Conservation (phyloP, 2,113 vertebrate genomes). For the Azemiops feae region DNA sequence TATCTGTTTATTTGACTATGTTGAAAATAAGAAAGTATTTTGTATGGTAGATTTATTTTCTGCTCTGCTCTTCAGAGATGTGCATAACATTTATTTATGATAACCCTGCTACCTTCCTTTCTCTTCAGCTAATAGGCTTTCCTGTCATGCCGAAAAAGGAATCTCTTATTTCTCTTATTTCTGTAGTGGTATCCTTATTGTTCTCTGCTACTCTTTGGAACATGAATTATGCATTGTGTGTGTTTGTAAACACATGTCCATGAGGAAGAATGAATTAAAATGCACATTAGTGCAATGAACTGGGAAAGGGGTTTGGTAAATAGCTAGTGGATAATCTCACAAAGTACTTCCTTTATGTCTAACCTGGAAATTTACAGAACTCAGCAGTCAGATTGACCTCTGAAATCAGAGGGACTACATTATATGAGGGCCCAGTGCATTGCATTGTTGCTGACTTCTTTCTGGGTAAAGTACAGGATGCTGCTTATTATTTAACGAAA, state of each 20-base stretch:
- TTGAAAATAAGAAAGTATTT: not conserved
- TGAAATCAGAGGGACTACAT: not conserved
- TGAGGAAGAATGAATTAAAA: not conserved
- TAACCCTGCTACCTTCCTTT: constrained; percentile 15
- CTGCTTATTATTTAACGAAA: not conserved
- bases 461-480: not conserved
- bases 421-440: not conserved
- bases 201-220: constrained; percentile 58
- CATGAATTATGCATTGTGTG: not conserved
- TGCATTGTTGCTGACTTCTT: not conserved
- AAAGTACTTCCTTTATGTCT: not conserved
- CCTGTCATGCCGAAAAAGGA: constrained; percentile 33
- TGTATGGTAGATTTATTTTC: constrained; percentile 3
- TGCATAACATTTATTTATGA: constrained; percentile 25
- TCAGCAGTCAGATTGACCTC: not conserved
- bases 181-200: constrained; percentile 37
- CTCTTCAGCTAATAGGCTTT: constrained; percentile 52
- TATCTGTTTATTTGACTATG: not conserved
- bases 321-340: not conserved
- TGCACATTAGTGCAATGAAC: not conserved
- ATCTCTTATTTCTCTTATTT: constrained; percentile 75
- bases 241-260: not conserved
- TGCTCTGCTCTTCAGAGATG: not conserved
- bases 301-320: not conserved
- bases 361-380: not conserved